Evolutionary conservation across 64 coral and sea anemone genomes (phyloP).

Genomic region (Dendronephthya gigantea): DNA sequence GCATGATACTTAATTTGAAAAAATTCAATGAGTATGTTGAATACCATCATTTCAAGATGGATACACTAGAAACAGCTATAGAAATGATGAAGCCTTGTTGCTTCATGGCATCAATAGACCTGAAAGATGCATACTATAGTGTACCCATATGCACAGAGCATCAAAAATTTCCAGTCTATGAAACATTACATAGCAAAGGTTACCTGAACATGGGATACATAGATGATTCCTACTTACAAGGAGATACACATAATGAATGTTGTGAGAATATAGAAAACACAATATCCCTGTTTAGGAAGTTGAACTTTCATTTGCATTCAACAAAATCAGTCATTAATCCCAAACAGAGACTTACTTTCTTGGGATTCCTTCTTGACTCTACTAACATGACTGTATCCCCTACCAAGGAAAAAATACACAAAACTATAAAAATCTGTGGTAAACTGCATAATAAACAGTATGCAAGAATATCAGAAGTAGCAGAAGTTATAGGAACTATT

Average conservation of each 20-base stretch:
- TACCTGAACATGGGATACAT: neutral
- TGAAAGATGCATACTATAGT: neutral
- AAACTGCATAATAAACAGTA: neutral
- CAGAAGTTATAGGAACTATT: constrained; percentile 28
- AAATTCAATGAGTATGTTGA: constrained; percentile 32
- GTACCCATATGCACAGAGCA: neutral
- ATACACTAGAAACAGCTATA: neutral
- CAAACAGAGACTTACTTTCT: no score
- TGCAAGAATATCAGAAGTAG: constrained; percentile 8
- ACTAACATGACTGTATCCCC: neutral
- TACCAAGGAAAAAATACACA: neutral
- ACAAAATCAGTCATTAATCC: neutral
- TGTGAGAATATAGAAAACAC: neutral
- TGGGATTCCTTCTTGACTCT: no score
- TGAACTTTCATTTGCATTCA: neutral
- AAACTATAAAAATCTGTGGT: neutral
- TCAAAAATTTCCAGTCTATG: neutral
- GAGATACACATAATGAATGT: neutral
- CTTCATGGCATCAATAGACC: neutral
- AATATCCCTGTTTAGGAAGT: neutral
- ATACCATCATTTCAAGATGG: constrained; percentile 30
- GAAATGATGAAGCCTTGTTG: neutral
- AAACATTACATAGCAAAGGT: neutral
- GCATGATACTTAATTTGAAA: constrained; percentile 31
- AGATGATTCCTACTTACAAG: neutral